These are phyloP conservation scores for Aldrovandia affinis DNA, from an alignment of 2,797 vertebrate species.

Conservation along the genomic window DNA sequence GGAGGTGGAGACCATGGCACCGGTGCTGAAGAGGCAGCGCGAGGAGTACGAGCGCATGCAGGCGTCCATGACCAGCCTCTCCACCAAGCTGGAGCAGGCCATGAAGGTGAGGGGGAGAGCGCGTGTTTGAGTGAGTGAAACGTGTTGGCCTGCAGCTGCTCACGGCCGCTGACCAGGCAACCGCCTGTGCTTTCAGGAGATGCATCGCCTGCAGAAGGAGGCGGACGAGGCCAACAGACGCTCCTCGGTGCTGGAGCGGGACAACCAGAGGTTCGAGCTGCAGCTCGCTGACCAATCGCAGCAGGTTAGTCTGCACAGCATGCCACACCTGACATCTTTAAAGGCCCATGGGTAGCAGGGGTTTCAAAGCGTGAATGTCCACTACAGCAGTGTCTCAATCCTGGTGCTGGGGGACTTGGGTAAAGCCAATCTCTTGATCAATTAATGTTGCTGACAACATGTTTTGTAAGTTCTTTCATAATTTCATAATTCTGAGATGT, in stretches of 20 bases:
- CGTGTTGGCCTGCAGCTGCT: too few species aligned
- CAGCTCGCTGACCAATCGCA: slow-evolving; percentile 88
- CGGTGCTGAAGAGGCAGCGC: slow-evolving; percentile 87
- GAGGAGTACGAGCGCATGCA: slow-evolving; percentile 93
- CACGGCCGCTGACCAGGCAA: not conserved
- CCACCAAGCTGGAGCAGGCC: slow-evolving; percentile 90
- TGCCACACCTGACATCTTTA: slow-evolving; percentile 27
- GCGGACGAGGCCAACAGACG: slow-evolving; percentile 86
- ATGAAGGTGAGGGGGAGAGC: slow-evolving; percentile 77
- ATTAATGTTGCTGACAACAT: too few species aligned
- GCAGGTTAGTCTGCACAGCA: slow-evolving; percentile 84
- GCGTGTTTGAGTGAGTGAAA: too few species aligned
- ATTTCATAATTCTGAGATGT: too few species aligned
- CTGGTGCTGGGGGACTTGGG: too few species aligned
- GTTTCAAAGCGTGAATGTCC: too few species aligned
- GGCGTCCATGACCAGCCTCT: slow-evolving; percentile 86
- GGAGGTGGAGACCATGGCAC: slow-evolving; percentile 94
- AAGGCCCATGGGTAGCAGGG: too few species aligned
- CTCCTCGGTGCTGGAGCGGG: slow-evolving; percentile 79
- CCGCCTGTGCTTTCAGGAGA: slow-evolving; percentile 79
- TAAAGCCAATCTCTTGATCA: too few species aligned
- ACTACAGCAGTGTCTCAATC: too few species aligned
- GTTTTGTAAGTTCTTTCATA: too few species aligned
- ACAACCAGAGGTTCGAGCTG: slow-evolving; percentile 82
- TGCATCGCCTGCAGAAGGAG: slow-evolving; percentile 86